Conservation (phyloP, 2,888 invertebrate genomes). For the Sthenelais limicola region DNA sequence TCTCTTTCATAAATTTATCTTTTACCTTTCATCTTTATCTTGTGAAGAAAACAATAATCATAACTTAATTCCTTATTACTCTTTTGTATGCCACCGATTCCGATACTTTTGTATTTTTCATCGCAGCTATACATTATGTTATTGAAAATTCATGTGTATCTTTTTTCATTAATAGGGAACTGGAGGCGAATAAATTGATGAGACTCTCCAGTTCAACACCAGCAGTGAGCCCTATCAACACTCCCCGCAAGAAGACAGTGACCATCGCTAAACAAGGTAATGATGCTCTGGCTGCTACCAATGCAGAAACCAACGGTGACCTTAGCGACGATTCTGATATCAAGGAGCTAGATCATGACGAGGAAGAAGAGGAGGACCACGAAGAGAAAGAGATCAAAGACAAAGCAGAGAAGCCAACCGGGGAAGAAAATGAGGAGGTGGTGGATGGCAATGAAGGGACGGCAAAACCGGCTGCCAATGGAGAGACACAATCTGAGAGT, state of each 20-base stretch:
- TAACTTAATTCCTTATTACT: too few relatives aligned
- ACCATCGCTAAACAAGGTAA: not conserved
- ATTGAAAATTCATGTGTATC: too few relatives aligned
- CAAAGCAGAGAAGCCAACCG: constrained; percentile 4
- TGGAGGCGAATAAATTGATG: constrained; percentile 16
- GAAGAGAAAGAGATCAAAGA: not conserved
- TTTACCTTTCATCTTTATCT: too few relatives aligned
- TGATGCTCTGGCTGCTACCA: not conserved
- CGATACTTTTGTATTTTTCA: too few relatives aligned
- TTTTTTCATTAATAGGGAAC: constrained; percentile 8
- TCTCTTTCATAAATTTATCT: too few relatives aligned
- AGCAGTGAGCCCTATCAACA: constrained; percentile 45
- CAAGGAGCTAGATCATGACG: constrained; percentile 17
- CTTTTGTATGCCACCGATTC: too few relatives aligned
- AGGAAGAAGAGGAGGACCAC: constrained; percentile 19
- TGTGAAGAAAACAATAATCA: too few relatives aligned
- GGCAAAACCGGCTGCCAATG: not conserved
- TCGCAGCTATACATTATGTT: too few relatives aligned
- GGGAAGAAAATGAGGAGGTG: not conserved
- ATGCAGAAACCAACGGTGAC: not conserved
- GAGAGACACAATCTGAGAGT: not conserved
- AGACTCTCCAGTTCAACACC: constrained; percentile 48
- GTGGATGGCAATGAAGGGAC: not conserved
- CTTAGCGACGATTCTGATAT: constrained; percentile 24
- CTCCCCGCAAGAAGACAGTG: constrained; percentile 15